Conservation (phyloP, 2,888 invertebrate genomes). For the Ophioninae sp. region DNA sequence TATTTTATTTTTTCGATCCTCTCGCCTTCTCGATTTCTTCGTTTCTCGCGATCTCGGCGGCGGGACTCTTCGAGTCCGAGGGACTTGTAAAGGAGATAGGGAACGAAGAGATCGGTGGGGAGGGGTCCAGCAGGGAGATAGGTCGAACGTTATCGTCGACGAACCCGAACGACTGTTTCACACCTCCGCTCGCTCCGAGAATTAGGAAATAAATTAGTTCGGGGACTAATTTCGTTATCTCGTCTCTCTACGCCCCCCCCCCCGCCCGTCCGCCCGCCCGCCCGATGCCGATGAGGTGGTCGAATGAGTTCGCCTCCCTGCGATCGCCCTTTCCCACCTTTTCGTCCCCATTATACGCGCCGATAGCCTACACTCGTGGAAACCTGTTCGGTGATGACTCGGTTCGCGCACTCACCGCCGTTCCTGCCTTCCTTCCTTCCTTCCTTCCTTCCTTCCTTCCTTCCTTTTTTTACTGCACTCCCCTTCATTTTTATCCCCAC, state of each 20-base stretch:
- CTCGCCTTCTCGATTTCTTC: conserved; percentile 52
- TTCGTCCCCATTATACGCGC: neutral
- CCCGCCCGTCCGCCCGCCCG: too few relatives aligned
- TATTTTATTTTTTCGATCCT: conserved; percentile 51
- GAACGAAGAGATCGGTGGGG: neutral
- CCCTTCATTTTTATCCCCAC: too few relatives aligned
- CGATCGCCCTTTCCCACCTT: conserved; percentile 35
- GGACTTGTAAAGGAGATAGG: neutral
- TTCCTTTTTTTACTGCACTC: neutral
- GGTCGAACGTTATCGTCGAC: conserved; percentile 76
- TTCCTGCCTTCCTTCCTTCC: too few relatives aligned
- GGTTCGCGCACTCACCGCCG: too few relatives aligned
- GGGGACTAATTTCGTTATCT: conserved; percentile 80
- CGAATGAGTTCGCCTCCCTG: conserved; percentile 30
- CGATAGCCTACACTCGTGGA: conserved; percentile 12
- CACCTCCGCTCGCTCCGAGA: conserved; percentile 79
- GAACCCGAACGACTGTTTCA: conserved; percentile 79
- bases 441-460: neutral
- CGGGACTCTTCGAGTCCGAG: conserved; percentile 6
- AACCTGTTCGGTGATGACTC: conserved; percentile 30
- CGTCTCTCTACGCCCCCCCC: conserved; percentile 51
- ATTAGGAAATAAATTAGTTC: conserved; percentile 80
- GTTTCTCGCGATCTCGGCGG: conserved; percentile 42
- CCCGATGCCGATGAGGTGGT: conserved; percentile 53
- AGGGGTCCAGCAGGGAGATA: conserved; percentile 25